A percentile compares a stretch with the other conserved stretches of the same genome.
phyloP scores from a whole-genome alignment of 2,797 vertebrate genomes.

The Bradypodion pumilum region DNA sequence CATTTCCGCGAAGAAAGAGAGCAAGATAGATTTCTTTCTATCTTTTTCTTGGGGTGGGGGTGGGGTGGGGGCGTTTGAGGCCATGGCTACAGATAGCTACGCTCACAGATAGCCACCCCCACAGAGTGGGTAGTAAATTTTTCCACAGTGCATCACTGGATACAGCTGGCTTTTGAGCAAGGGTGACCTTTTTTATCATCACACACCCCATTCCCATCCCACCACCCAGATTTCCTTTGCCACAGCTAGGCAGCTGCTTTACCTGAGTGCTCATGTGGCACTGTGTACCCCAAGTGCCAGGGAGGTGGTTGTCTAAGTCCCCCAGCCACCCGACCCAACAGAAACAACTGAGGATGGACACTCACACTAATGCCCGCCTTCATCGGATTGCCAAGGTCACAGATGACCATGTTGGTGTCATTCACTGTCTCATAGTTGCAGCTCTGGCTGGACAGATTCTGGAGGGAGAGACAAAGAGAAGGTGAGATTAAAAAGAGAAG shows the following conservation, averaged over 20 bases:
- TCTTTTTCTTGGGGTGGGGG: too few species aligned
- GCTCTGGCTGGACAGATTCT: conserved; percentile 87
- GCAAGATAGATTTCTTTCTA: too few species aligned
- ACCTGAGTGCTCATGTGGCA: too few species aligned
- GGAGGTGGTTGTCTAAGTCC: not conserved
- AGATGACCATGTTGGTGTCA: conserved; percentile 86
- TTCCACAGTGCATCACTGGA: too few species aligned
- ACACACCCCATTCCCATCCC: not conserved
- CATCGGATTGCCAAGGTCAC: conserved; percentile 95
- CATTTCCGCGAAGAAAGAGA: too few species aligned
- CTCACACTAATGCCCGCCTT: conserved; percentile 88
- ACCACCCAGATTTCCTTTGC: not conserved
- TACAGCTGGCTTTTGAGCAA: too few species aligned
- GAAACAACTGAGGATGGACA: not conserved
- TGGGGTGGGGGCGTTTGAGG: too few species aligned
- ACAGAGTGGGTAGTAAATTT: too few species aligned
- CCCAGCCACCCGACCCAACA: not conserved
- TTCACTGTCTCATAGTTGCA: conserved; percentile 88
- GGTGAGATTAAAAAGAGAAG: not conserved
- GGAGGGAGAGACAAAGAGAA: conserved; percentile 16
- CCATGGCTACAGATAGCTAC: too few species aligned
- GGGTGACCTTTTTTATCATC: too few species aligned
- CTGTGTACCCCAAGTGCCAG: not conserved
- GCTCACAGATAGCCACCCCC: too few species aligned
- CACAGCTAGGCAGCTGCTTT: too few species aligned